Evolutionary conservation across 2,888 invertebrate genomes (phyloP), one percentile per base, ranked within the genome.

Genomic region (Drosophila heteroneura): DNA sequence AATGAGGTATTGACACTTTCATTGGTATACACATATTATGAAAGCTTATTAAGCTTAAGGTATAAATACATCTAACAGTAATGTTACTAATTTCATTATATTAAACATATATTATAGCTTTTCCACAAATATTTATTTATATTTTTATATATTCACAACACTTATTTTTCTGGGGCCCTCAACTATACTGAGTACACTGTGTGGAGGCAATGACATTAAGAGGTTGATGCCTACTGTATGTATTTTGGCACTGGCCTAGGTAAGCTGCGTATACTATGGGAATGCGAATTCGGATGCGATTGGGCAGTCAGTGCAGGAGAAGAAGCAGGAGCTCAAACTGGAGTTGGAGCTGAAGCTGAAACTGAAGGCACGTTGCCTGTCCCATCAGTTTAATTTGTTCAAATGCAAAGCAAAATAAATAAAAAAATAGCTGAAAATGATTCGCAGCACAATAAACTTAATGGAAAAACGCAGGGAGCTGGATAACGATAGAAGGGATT

Each of bases 331-430:
- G 51, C 33, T 32, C 19, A 14, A 19, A 19, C 22, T 41, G 30
- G 28, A 32, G 26, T 10, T 28, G 35, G 5, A 26, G 12, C 39
- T 49, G 52, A 1, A n/a, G 19, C 28, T 49, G 60, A 26, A 28
- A 32, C 19, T 19, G 54, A 33, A 47, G 68, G 63, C 81, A 76
- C 66, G 66, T 81, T 68, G 41, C 49, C 53, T 76, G 70, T 79
- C 66, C 81, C 76, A 77, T 75, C 82, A 70, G 82, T 79, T 87
- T 82, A 84, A 87, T 85, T 82, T 77, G 79, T 78, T 83, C 66
- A 70, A 89, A 83, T 83, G 79, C 79, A 74, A 65, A 73, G 68
- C 63, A 39, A 39, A 30, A 28, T 39, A 37, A 56, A n/a, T 22
- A 53, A 1, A 53, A 54, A 66, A 63, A 71, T 54, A 58, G 56